These are phyloP conservation scores for Lanistes nyassanus DNA, from an alignment of 1,140 invertebrate genomes.

Conservation along the genomic window DNA sequence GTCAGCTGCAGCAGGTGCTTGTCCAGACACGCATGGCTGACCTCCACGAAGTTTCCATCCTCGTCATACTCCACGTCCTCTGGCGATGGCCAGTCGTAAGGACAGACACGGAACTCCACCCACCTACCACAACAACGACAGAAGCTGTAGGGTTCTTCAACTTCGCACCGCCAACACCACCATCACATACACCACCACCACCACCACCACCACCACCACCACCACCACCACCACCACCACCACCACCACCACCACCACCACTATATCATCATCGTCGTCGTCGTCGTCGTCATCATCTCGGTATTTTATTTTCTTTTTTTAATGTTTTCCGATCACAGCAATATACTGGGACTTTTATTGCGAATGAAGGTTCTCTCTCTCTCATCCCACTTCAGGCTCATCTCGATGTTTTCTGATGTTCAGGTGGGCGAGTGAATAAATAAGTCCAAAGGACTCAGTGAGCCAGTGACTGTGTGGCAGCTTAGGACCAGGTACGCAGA, in stretches of 20 bases:
- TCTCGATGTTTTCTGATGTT: neutral
- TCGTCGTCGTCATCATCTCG: too few species aligned
- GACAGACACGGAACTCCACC: conserved; percentile 42
- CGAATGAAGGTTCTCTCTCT: neutral
- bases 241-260: neutral
- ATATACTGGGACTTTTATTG: too few species aligned
- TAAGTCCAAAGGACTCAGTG: neutral
- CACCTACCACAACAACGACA: too few species aligned
- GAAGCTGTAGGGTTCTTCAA: too few species aligned
- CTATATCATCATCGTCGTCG: too few species aligned
- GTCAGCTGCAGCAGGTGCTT: conserved; percentile 66
- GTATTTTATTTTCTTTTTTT: too few species aligned
- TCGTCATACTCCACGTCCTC: conserved; percentile 36
- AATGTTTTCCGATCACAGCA: too few species aligned
- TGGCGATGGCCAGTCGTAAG: conserved; percentile 34
- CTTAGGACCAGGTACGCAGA: neutral
- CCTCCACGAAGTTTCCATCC: conserved; percentile 37
- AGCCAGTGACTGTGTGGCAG: neutral
- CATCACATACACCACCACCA: too few species aligned
- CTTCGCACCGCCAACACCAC: too few species aligned
- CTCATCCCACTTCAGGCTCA: neutral
- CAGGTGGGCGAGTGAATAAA: neutral
- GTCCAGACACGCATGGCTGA: conserved; percentile 72
- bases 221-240: neutral
- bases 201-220: too few species aligned